Evolutionary conservation across 2,888 invertebrate genomes (phyloP).

Genomic region (Smittia sp.): DNA sequence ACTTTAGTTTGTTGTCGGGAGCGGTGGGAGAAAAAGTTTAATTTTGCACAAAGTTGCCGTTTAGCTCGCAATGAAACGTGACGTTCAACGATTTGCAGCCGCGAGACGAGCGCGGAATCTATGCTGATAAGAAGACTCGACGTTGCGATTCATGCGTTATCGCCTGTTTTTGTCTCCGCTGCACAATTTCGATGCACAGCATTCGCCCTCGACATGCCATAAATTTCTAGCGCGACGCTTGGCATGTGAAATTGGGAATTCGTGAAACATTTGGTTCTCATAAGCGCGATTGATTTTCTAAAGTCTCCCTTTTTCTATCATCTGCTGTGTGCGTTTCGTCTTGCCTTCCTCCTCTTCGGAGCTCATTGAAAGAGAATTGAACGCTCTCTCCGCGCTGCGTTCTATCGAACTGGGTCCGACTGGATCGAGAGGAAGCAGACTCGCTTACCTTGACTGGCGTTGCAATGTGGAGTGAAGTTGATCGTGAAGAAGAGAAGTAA

Average conservation of each 20-base stretch:
- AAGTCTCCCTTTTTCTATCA: constrained; percentile 20
- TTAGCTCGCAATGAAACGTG: constrained; percentile 7
- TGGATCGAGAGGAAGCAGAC: neutral
- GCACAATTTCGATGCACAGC: neutral
- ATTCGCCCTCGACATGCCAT: neutral
- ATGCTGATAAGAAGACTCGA: neutral
- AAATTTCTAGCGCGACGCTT: neutral
- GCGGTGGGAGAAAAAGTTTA: neutral
- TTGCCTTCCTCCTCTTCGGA: neutral
- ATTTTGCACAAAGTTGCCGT: neutral
- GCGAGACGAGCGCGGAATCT: too few relatives aligned
- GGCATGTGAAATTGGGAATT: neutral
- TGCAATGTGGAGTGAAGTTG: neutral
- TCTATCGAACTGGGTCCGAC: neutral
- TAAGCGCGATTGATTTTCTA: constrained; percentile 28
- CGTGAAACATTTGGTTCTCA: constrained; percentile 37
- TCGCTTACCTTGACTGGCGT: constrained; percentile 39
- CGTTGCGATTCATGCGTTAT: neutral
- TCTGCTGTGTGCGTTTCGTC: constrained; percentile 37
- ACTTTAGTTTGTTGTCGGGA: neutral
- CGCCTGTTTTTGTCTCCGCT: neutral
- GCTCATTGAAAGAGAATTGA: neutral
- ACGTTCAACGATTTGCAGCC: neutral
- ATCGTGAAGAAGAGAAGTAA: constrained; percentile 15
- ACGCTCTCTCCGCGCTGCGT: neutral